Percentiles rank a stretch among this genome's conserved stretches.
Conservation (phyloP, 2,113 vertebrate species). For the Siniperca chuatsi region DNA sequence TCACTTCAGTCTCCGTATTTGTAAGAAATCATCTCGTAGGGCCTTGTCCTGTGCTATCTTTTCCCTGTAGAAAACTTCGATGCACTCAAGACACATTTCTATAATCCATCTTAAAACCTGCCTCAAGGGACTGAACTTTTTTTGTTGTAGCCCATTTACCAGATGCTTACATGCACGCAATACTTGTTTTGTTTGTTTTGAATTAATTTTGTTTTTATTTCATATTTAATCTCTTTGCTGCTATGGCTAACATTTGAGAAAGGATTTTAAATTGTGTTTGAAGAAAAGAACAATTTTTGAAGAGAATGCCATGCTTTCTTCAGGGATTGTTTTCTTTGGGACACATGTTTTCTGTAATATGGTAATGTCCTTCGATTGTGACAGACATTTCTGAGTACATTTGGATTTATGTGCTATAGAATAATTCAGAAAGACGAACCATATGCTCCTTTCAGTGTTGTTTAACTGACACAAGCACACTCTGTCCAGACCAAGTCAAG, state of each 20-base stretch:
- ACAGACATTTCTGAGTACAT: not conserved
- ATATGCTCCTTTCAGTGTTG: slow-evolving; percentile 4
- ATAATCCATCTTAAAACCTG: slow-evolving; percentile 11
- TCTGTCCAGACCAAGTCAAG: slow-evolving; percentile 15
- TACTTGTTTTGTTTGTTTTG: not conserved
- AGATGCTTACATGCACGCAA: not conserved
- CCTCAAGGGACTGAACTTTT: slow-evolving; percentile 6
- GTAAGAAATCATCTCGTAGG: not conserved
- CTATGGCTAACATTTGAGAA: not conserved
- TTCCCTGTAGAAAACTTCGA: not conserved
- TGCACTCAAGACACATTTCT: slow-evolving; percentile 12
- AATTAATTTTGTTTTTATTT: not conserved
- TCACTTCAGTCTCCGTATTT: not conserved
- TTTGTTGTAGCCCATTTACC: slow-evolving; percentile 3
- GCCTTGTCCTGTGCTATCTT: not conserved
- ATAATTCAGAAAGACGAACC: not conserved
- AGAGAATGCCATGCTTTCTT: not conserved
- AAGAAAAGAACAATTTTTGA: not conserved
- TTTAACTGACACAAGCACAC: not conserved
- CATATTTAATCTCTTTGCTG: not conserved
- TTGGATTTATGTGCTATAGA: not conserved
- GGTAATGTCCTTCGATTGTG: not conserved
- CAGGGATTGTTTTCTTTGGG: not conserved
- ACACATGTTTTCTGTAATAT: not conserved
- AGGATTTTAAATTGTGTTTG: not conserved